phyloP scores from a whole-genome alignment of 2,797 vertebrate genomes.

The Hyperoplus lanceolatus region DNA sequence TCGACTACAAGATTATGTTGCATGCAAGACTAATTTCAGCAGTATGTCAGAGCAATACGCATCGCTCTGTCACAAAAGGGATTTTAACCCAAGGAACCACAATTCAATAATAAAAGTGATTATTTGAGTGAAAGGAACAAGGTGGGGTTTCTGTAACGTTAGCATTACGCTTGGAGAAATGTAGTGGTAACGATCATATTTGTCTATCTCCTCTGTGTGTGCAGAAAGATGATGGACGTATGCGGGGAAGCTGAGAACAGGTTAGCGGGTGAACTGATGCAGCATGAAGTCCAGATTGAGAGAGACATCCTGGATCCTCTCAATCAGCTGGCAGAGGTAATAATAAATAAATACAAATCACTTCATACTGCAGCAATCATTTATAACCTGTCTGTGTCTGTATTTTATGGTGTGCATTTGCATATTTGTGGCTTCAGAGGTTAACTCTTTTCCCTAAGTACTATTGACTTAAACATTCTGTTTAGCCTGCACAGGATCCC shows the following conservation, averaged over 20 bases:
- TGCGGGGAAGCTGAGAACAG: slow-evolving; percentile 93
- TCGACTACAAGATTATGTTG: not conserved
- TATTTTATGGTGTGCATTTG: not conserved
- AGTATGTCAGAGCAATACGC: not conserved
- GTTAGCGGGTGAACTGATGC: slow-evolving; percentile 91
- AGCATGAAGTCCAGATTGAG: slow-evolving; percentile 92
- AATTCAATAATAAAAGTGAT: not conserved
- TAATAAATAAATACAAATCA: not conserved
- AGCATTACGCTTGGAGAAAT: no score
- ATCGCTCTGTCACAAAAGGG: not conserved
- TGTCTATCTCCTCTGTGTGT: slow-evolving; percentile 29
- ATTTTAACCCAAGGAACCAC: not conserved
- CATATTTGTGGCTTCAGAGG: not conserved
- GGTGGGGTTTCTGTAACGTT: no score
- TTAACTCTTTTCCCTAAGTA: not conserved
- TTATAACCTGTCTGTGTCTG: not conserved
- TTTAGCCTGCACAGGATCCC: not conserved
- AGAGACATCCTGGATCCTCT: slow-evolving; percentile 93
- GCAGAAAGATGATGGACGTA: slow-evolving; percentile 94
- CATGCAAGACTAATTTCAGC: not conserved
- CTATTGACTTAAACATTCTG: not conserved
- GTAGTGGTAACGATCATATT: not conserved
- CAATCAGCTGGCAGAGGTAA: slow-evolving; percentile 82
- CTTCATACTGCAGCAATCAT: not conserved
- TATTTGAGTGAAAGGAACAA: not conserved